These are phyloP conservation scores for Phyllostomus discolor DNA, from an alignment of 2,113 vertebrate genomes.

Conservation along the genomic window DNA sequence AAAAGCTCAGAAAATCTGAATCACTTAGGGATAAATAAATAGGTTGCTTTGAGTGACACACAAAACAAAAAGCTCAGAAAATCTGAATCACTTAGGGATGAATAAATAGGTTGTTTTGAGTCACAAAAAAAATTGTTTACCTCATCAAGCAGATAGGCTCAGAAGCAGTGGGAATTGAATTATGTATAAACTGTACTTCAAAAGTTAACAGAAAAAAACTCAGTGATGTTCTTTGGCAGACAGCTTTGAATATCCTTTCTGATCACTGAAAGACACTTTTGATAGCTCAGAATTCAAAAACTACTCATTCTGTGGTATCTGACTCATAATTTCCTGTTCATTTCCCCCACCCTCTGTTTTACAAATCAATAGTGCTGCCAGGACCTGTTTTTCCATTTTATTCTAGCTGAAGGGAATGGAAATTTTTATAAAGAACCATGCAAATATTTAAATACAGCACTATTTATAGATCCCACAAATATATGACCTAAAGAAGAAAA, in stretches of 20 bases:
- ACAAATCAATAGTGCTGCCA: slow-evolving; percentile 29
- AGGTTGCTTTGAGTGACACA: background rate
- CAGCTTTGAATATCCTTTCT: slow-evolving; percentile 33
- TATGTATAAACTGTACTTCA: background rate
- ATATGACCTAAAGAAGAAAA: background rate
- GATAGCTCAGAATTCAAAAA: slow-evolving; percentile 50
- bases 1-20: background rate
- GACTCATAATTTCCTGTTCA: slow-evolving; percentile 58
- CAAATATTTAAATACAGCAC: background rate
- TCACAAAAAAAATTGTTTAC: background rate
- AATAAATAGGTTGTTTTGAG: background rate
- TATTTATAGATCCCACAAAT: slow-evolving; percentile 49
- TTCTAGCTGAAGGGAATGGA: slow-evolving; percentile 45
- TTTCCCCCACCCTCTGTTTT: background rate
- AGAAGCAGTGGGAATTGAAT: background rate
- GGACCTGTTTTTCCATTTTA: slow-evolving; percentile 41
- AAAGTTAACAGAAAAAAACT: slow-evolving; percentile 12
- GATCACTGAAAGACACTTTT: slow-evolving; percentile 61
- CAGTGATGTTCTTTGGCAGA: slow-evolving; percentile 10
- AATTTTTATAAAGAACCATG: slow-evolving; percentile 48
- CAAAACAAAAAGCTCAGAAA: background rate
- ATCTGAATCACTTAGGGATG: background rate
- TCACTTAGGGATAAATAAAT: background rate
- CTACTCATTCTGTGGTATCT: slow-evolving; percentile 50
- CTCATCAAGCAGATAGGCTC: background rate